Conservation (phyloP, 1,140 invertebrate genomes). For the Ganaspis sp. region DNA sequence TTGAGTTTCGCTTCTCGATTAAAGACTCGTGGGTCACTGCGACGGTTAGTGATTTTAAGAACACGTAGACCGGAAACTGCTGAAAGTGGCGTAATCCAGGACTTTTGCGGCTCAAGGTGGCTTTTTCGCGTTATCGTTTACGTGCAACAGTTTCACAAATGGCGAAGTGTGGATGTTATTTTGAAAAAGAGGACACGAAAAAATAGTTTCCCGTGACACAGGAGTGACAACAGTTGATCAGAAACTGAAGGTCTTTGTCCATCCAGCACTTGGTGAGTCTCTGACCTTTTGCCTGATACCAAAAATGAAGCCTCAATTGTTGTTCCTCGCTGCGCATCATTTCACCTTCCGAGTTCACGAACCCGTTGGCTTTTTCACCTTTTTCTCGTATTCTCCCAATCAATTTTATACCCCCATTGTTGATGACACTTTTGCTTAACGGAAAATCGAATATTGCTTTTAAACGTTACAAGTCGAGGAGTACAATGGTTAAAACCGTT, state of each 20-base stretch:
- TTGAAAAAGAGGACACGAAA: slow-evolving; percentile 44
- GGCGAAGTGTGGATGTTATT: slow-evolving; percentile 66
- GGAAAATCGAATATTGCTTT: too few species aligned
- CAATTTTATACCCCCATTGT: neutral
- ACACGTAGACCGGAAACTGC: slow-evolving; percentile 23
- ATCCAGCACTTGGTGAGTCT: slow-evolving; percentile 31
- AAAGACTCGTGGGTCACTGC: neutral
- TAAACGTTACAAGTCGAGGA: too few species aligned
- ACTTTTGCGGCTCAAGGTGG: slow-evolving; percentile 42
- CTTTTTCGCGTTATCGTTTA: slow-evolving; percentile 51
- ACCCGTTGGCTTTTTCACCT: neutral
- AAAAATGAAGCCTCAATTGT: slow-evolving; percentile 34
- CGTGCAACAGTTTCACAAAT: slow-evolving; percentile 58
- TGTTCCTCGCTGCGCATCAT: slow-evolving; percentile 34
- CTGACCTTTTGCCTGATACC: neutral
- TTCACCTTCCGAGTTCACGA: neutral
- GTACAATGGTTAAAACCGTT: too few species aligned
- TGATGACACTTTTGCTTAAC: too few species aligned
- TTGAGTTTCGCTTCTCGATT: neutral
- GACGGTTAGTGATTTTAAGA: slow-evolving; percentile 25
- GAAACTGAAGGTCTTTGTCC: neutral
- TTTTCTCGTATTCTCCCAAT: neutral
- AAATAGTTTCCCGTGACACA: slow-evolving; percentile 40
- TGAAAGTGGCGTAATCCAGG: slow-evolving; percentile 19
- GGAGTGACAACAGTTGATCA: neutral